Percentiles rank a stretch among this genome's conserved stretches.
Evolutionary conservation across 2,797 vertebrate genomes (phyloP).

Genomic region (Oreochromis grahami): DNA sequence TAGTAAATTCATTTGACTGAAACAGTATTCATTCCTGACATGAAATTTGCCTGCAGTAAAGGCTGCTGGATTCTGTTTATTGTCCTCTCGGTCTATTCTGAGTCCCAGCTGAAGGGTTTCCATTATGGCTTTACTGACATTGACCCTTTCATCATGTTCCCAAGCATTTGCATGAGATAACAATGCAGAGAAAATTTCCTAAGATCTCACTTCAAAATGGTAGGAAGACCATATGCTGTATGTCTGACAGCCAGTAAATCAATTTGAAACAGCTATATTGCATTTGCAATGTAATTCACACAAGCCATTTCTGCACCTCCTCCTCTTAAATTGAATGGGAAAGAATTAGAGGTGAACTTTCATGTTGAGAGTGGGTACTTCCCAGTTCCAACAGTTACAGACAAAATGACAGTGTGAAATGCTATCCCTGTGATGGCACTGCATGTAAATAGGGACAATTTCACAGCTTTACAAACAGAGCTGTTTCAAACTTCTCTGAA

Average conservation of each 20-base stretch:
- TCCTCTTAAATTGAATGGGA: slow-evolving; percentile 47
- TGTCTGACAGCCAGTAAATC: slow-evolving; percentile 62
- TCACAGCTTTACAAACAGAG: not conserved
- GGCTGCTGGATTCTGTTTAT: slow-evolving; percentile 11
- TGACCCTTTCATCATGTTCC: slow-evolving; percentile 61
- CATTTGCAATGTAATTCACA: slow-evolving; percentile 61
- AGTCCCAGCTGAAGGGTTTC: slow-evolving; percentile 38
- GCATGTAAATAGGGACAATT: slow-evolving; percentile 43
- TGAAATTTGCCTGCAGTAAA: slow-evolving; percentile 2
- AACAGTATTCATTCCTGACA: not conserved
- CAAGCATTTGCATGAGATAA: slow-evolving; percentile 57
- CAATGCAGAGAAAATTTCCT: slow-evolving; percentile 38
- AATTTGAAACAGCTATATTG: slow-evolving; percentile 62
- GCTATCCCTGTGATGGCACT: not conserved
- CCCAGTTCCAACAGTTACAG: slow-evolving; percentile 49
- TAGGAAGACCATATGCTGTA: slow-evolving; percentile 28
- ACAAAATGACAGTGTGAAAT: slow-evolving; percentile 38
- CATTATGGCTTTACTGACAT: slow-evolving; percentile 31
- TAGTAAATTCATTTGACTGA: slow-evolving; percentile 21
- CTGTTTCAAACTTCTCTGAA: not conserved
- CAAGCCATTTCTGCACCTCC: slow-evolving; percentile 34
- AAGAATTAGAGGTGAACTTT: slow-evolving; percentile 55
- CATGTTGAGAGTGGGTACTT: slow-evolving; percentile 46
- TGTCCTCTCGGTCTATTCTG: not conserved
- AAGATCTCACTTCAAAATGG: slow-evolving; percentile 48